Percentiles rank a stretch among this genome's conserved stretches.
Evolutionary conservation across 2,113 vertebrate species (phyloP).

Genomic region (Marmota flaviventris): DNA sequence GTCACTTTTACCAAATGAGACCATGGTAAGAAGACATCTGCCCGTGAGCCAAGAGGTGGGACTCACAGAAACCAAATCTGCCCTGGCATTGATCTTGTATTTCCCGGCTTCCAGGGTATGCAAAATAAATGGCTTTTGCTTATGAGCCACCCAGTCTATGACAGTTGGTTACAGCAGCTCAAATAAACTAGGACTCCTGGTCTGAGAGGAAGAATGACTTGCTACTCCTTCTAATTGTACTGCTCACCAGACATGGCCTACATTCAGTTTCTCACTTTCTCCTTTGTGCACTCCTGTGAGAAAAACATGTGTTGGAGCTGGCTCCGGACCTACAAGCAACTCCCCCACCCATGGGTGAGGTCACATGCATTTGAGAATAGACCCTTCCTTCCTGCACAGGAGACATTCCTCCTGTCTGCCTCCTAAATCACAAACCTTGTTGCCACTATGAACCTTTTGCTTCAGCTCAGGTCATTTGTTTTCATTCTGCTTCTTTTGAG

Average conservation of each 20-base stretch:
- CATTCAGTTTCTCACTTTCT: background rate
- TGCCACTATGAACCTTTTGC: background rate
- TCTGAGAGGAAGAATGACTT: background rate
- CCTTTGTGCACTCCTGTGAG: background rate
- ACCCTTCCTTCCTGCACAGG: background rate
- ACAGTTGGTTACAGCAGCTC: background rate
- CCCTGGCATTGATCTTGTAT: background rate
- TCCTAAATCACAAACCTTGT: background rate
- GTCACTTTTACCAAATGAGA: background rate
- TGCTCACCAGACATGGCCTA: background rate
- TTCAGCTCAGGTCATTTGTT: background rate
- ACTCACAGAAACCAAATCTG: background rate
- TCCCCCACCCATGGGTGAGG: background rate
- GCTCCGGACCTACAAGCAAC: background rate
- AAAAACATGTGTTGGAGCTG: background rate
- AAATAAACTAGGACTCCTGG: background rate
- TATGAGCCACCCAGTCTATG: background rate
- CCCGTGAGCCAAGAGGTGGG: background rate
- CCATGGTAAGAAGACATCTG: accelerated
- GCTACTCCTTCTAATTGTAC: background rate
- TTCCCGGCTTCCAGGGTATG: background rate
- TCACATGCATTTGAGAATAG: background rate
- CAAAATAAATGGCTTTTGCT: background rate
- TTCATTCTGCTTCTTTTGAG: background rate
- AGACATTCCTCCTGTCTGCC: background rate